These are phyloP conservation scores for Alosa alosa DNA, from an alignment of 2,113 vertebrate species.

Conservation along the genomic window DNA sequence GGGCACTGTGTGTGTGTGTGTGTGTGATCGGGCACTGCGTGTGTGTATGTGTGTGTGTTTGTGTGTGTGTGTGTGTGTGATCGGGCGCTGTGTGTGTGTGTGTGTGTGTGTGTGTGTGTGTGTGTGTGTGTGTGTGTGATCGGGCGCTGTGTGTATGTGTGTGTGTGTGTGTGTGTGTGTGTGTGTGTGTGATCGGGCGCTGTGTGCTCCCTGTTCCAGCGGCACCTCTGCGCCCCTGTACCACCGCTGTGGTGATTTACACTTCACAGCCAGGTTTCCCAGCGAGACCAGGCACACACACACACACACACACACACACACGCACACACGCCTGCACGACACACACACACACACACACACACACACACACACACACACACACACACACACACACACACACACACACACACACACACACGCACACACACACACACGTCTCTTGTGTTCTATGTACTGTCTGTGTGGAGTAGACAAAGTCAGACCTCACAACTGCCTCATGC, in stretches of 20 bases:
- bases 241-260: background rate
- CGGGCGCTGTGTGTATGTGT: too few species aligned
- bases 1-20: too few species aligned
- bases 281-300: background rate
- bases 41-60: too few species aligned
- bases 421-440: background rate
- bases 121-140: too few species aligned
- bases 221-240: background rate
- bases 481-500: too few species aligned
- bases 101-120: too few species aligned
- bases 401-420: slow-evolving; percentile 3
- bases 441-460: background rate
- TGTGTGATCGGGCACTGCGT: too few species aligned
- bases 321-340: background rate
- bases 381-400: slow-evolving; percentile 30
- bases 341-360: background rate
- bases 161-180: too few species aligned
- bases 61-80: too few species aligned
- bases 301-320: background rate
- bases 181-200: background rate
- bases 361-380: background rate
- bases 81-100: too few species aligned
- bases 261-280: background rate
- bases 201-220: too few species aligned
- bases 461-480: too few species aligned